Base-by-base conservation (phyloP, 2,113 vertebrate genomes). In the Bolborhynchus lineola region DNA sequence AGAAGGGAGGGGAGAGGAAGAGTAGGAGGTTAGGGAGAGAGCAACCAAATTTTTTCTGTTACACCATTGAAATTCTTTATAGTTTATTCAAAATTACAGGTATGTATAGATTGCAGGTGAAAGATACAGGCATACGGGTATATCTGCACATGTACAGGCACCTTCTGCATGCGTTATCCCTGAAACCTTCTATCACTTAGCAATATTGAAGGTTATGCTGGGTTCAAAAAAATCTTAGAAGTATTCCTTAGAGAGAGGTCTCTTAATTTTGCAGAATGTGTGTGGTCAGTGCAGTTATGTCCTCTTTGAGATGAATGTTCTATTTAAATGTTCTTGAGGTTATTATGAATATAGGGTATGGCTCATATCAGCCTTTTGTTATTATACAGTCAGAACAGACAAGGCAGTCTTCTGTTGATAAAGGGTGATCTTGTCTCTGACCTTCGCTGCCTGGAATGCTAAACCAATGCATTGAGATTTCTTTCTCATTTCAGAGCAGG, bases 241-340 rank as follows among this genome's bases (percentile, higher is more conserved):
- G 31, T 82, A 94, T 85, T 90, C 53, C 85, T 68, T 77, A 88
- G 29, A 95, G 94, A 79, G 65, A 88, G 62, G 44, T 63, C 72
- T 83, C 81, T 87, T 63, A 42, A 42, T 91, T 88, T 87, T 71
- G 46, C 85, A 94, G 93, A 94, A 68, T 50, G 19, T 71, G 76
- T 90, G 70, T 94, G 82, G 77, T 93, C 90, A 72, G 84, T 95
- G 88, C 86, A 86, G n/a, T 96, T 94, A 93, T 88, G 81, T 52
- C 44, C 25, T 90, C 14, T 11, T 71, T 55, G 41, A 70, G 25
- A 47, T 93, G 71, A 93, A 75, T 62, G 71, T 91, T 94, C 53
- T 52, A 46, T 93, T 88, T 80, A n/a, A 97, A 82, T 87, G 63
- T 95, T 97, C 82, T 94, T 77, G 72, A 74, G 68, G 60, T 94